phyloP scores from a whole-genome alignment of 2,113 vertebrate genomes.

The Nothoprocta perdicaria region DNA sequence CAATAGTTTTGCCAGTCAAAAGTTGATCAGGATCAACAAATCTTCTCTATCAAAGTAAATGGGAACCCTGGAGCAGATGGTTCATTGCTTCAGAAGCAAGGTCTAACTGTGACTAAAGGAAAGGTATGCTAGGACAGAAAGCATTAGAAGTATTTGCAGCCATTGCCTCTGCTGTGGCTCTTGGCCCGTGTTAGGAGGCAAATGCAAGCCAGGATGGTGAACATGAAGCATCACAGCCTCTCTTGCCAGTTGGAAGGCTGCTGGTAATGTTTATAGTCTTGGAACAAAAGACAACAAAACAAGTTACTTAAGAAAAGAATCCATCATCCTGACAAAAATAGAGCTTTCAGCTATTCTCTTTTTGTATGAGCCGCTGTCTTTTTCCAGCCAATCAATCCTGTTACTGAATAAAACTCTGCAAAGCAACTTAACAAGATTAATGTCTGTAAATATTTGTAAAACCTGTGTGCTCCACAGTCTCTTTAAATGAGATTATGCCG shows the following conservation, averaged over 20 bases:
- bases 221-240: slow-evolving; percentile 1
- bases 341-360: slow-evolving; percentile 51
- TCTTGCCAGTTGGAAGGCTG: slow-evolving; percentile 44
- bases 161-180: neutral
- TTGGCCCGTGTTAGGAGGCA: neutral
- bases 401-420: slow-evolving; percentile 71
- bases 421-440: slow-evolving; percentile 75
- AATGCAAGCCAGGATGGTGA: slow-evolving; percentile 11
- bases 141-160: neutral
- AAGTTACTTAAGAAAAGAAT: slow-evolving; percentile 66
- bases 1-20: neutral
- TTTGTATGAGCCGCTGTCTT: slow-evolving; percentile 32
- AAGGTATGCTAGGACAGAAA: neutral
- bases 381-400: slow-evolving; percentile 63
- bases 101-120: neutral
- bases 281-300: slow-evolving; percentile 56
- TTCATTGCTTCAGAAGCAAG: neutral
- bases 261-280: slow-evolving; percentile 57
- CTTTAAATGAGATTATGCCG: slow-evolving; percentile 71
- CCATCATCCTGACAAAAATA: slow-evolving; percentile 65
- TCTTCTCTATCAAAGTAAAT: neutral
- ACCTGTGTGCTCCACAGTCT: slow-evolving; percentile 47
- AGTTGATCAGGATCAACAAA: neutral
- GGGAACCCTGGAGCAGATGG: fast-evolving
- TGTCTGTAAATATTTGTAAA: slow-evolving; percentile 75